Evolutionary conservation across 2,113 vertebrate species (phyloP).

Genomic region (Tricholaema leucomelas): DNA sequence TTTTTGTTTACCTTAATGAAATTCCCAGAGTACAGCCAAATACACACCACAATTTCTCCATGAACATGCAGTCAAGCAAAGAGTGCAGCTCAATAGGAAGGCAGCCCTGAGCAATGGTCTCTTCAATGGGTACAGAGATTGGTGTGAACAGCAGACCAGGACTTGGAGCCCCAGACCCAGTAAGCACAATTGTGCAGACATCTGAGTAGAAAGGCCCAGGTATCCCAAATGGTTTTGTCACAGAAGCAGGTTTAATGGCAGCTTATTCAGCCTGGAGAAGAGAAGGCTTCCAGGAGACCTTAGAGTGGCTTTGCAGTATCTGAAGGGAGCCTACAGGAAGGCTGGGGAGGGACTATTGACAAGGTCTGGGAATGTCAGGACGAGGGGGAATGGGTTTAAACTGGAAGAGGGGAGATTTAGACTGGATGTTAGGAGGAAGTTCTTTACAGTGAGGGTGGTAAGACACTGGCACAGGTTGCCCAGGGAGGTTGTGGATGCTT

Average conservation of each 20-base stretch:
- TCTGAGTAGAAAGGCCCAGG: background rate
- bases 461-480: too few species aligned
- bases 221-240: background rate
- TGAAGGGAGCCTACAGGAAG: too few species aligned
- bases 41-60: background rate
- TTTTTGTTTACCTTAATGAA: background rate
- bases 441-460: too few species aligned
- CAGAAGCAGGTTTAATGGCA: background rate
- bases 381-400: too few species aligned
- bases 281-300: too few species aligned
- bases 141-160: background rate
- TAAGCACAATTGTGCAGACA: background rate
- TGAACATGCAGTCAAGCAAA: fast-evolving
- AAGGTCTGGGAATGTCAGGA: too few species aligned
- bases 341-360: too few species aligned
- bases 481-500: too few species aligned
- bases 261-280: too few species aligned
- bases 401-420: too few species aligned
- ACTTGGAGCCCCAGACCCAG: background rate
- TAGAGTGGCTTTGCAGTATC: too few species aligned
- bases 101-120: background rate
- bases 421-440: too few species aligned
- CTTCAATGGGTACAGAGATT: background rate
- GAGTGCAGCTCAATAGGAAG: background rate
- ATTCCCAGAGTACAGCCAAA: background rate